phyloP scores from a whole-genome alignment of 2,113 vertebrate species.

The Thunnus thynnus region DNA sequence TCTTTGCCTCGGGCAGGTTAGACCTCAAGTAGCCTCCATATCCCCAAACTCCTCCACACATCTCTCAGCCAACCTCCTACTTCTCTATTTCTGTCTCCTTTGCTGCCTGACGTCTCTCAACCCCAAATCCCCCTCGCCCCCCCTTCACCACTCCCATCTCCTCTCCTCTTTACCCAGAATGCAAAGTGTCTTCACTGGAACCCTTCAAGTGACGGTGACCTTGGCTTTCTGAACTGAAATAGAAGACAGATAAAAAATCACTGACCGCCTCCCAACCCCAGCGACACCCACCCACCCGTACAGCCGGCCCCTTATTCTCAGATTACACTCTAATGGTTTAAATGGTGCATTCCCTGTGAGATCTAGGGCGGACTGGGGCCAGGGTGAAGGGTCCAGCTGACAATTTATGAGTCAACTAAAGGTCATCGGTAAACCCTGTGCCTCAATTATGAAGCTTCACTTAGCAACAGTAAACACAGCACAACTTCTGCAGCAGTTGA shows the following conservation, averaged over 20 bases:
- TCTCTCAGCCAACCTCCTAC: constrained; percentile 20
- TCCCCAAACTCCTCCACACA: constrained; percentile 53
- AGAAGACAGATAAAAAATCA: constrained; percentile 61
- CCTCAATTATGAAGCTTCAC: constrained; percentile 57
- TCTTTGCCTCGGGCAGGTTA: constrained; percentile 42
- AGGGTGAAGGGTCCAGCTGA: constrained; percentile 68
- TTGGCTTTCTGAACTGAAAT: constrained; percentile 71
- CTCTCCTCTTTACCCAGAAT: constrained; percentile 58
- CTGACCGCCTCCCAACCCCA: constrained; percentile 41
- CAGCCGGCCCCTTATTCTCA: constrained; percentile 66
- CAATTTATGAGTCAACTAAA: constrained; percentile 74
- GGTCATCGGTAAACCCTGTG: constrained; percentile 68
- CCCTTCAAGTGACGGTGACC: constrained; percentile 64
- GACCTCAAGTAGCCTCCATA: constrained; percentile 28
- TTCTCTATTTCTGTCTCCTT: constrained; percentile 47
- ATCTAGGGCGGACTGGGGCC: constrained; percentile 50
- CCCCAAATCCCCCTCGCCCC: neutral
- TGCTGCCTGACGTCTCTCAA: constrained; percentile 7
- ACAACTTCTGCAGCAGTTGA: constrained; percentile 42
- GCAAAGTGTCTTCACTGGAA: constrained; percentile 43
- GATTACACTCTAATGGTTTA: constrained; percentile 81
- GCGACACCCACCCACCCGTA: constrained; percentile 2
- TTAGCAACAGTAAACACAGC: constrained; percentile 70
- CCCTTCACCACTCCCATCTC: too few species aligned
- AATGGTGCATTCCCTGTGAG: constrained; percentile 67